A percentile compares a stretch with the other conserved stretches of the same genome.
These are phyloP conservation scores for Mercenaria mercenaria DNA, from an alignment of 1,140 invertebrate species.

Conservation along the genomic window DNA sequence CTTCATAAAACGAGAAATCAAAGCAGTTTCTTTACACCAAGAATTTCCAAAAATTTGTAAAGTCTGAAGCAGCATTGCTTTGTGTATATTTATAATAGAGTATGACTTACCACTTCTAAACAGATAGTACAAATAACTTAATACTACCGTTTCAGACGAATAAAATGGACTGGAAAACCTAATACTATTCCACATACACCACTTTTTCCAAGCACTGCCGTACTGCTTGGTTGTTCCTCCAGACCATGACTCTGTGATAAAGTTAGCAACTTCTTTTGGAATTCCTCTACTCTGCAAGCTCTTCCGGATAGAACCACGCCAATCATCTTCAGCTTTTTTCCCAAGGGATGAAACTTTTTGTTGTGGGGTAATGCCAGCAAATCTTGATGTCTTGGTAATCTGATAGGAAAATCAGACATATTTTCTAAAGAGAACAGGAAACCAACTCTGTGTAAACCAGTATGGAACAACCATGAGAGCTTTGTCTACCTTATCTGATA, in stretches of 20 bases:
- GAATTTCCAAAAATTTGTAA: background rate
- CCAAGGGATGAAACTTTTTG: slow-evolving; percentile 27
- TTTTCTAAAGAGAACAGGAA: slow-evolving; percentile 34
- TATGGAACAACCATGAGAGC: slow-evolving; percentile 47
- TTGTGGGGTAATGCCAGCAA: slow-evolving; percentile 42
- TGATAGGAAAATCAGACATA: slow-evolving; percentile 47
- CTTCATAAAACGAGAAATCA: background rate
- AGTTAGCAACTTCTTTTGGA: slow-evolving; percentile 42
- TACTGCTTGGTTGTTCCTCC: slow-evolving; percentile 56
- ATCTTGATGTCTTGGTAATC: slow-evolving; percentile 42
- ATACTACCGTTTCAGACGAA: background rate
- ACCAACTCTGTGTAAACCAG: slow-evolving; percentile 63
- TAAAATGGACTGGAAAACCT: slow-evolving; percentile 15
- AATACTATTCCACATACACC: slow-evolving; percentile 48
- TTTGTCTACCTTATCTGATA: slow-evolving; percentile 55
- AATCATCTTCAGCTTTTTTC: slow-evolving; percentile 29
- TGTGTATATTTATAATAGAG: background rate
- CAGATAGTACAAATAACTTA: background rate
- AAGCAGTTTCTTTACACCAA: background rate
- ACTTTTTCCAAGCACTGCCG: slow-evolving; percentile 29
- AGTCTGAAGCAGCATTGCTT: background rate
- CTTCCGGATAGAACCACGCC: slow-evolving; percentile 61
- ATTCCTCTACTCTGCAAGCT: slow-evolving; percentile 19
- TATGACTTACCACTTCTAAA: background rate
- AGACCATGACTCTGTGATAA: slow-evolving; percentile 62